Base-by-base conservation (phyloP, 2,113 vertebrate species). In the Ptilonorhynchus violaceus region DNA sequence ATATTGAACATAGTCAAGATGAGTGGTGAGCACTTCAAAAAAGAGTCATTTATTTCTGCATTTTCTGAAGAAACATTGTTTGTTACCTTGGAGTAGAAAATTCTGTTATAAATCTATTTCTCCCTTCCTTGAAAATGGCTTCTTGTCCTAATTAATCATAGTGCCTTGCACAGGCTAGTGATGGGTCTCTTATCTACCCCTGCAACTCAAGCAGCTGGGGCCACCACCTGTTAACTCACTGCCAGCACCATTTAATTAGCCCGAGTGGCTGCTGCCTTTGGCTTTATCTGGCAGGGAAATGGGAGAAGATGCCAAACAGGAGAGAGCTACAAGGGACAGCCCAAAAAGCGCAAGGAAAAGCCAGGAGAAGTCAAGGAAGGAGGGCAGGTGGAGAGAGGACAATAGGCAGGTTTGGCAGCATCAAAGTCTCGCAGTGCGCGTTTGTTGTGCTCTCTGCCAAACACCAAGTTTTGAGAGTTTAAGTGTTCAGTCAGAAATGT, bases 141-240 rank as follows among this genome's bases (percentile, higher is more conserved):
- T 74, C 22, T 86, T 89, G 72, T 79, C 85, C 95, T 98, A 98
- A 98, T 98, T 97, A 98, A 95, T 95, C 97, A 97, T 70, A 76
- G 59, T 83, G 76, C 37, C 66, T 78, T 52, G 67, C 63, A 82
- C 15, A 68, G 78, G 31, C 56, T 56, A 41, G 64, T 53, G 83
- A 88, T 88, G 94, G 86, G 94, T 81, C 69, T 75, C 83, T 84
- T 97, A 87, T 97, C 67, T 95, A 80, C 84, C 91, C 59, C 27
- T 91, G 92, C 92, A 94, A 70, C 37, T 22, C 69, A 59, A 97
- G 95, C 98, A 98, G 98, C 98, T 98, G 98, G 96, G 97, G 93
- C 96, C 97, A 95, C 98, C 98, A 98, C 98, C 98, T 99, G 98
- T 98, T 98, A 98, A 94, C 97, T 96, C 96, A 89, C 96, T 97